phyloP scores from a whole-genome alignment of 1,140 invertebrate species.

The Aethina tumida region DNA sequence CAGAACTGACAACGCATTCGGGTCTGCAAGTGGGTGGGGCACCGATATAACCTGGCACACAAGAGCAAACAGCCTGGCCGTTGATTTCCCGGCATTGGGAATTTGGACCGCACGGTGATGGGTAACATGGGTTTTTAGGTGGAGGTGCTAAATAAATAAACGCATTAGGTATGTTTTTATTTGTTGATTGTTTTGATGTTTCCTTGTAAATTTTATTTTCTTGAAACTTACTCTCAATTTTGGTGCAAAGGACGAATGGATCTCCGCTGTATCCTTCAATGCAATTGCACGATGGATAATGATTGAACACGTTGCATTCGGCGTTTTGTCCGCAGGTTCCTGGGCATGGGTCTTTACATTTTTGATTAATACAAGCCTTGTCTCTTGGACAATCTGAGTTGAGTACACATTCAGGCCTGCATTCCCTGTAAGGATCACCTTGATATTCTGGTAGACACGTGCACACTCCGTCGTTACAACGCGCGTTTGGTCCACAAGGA shows the following conservation, averaged over 20 bases:
- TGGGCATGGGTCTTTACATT: constrained; percentile 64
- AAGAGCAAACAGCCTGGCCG: constrained; percentile 65
- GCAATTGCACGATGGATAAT: constrained; percentile 63
- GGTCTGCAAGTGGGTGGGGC: constrained; percentile 59
- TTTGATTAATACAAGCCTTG: constrained; percentile 56
- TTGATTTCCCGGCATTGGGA: constrained; percentile 61
- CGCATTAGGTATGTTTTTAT: too few species aligned
- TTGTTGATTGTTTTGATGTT: too few species aligned
- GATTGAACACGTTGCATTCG: constrained; percentile 56
- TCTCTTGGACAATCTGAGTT: constrained; percentile 56
- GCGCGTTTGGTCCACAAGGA: constrained; percentile 45
- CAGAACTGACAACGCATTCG: constrained; percentile 56
- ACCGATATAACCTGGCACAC: constrained; percentile 58
- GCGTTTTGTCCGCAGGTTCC: constrained; percentile 64
- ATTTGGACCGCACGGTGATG: constrained; percentile 68
- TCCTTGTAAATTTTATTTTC: constrained; percentile 1
- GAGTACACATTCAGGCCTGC: constrained; percentile 58
- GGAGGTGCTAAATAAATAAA: constrained; percentile 16
- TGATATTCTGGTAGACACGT: constrained; percentile 58
- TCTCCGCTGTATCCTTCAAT: constrained; percentile 53
- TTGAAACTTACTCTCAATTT: constrained; percentile 20
- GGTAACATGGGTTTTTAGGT: constrained; percentile 50
- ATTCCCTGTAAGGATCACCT: constrained; percentile 54
- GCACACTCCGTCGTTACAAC: constrained; percentile 49
- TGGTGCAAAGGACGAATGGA: constrained; percentile 51